Evolutionary conservation across 30 jellyfish, hydroid and myxozoan species (phyloP), one percentile per base, ranked within the genome.

Genomic region (Pelagia noctiluca): DNA sequence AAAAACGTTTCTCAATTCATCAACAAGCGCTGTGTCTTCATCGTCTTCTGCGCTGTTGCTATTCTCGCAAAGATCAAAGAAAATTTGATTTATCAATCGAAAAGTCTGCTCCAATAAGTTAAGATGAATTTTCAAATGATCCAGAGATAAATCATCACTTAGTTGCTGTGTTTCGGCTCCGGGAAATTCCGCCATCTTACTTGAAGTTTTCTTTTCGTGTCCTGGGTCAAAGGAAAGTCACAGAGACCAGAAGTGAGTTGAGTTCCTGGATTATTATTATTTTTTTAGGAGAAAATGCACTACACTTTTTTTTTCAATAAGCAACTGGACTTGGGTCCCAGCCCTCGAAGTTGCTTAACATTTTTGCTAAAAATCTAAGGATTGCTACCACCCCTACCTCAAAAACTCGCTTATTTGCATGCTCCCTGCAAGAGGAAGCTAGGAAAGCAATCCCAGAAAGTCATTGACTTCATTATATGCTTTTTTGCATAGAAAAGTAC

Each of bases 131-230:
- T 52, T 52, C 26, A 52, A 10, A 52, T 52, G 26, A 8, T 52
- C 68, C 12, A 52, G 68, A 52, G 12, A 10, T 19, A 8, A 52
- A 52, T 52, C 26, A 52, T 52, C 68, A 52, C 68, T 52, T 52
- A 52, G 68, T 52, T 52, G 68, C 68, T 52, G 30, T 3, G 68
- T 52, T 52, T 52, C 68, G 68, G 68, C 68, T 52, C 68, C 68
- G 21, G 68, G 68, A 25, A 8, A 52, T 52, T 52, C 68, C 28
- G 68, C 68, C 68, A 3, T 52, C 68, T 52, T n/a, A n/a, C n/a
- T n/a, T 52, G 68, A 52, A 52, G 26, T 52, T 52, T 52, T 42
- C 57, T 42, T 42, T 42, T 52, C 68, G 26, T 52, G 16, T 52
- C 28, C 68, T 52, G 68, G 26, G 26, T 52, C 68, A 52, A 3